phyloP scores from a whole-genome alignment of 2,888 invertebrate genomes.

The Euspilapteryx auroguttella region DNA sequence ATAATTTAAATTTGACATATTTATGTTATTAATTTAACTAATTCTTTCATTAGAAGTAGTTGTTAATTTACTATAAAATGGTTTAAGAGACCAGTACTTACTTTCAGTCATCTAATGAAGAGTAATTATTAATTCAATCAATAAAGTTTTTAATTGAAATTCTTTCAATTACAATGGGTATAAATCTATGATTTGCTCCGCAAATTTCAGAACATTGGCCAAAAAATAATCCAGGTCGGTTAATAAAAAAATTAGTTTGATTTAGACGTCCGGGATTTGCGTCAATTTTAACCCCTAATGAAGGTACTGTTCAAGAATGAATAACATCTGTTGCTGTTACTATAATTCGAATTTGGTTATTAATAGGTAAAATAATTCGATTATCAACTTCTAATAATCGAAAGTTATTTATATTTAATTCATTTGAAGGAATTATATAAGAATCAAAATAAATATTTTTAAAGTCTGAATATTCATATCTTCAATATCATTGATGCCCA shows the following conservation, averaged over 20 bases:
- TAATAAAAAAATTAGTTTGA: conserved; percentile 64
- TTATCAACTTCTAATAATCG: conserved; percentile 68
- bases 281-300: conserved; percentile 67
- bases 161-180: conserved; percentile 71
- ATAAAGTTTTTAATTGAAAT: conserved; percentile 55
- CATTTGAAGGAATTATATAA: conserved; percentile 53
- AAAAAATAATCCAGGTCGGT: conserved; percentile 67
- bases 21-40: conserved; percentile 56
- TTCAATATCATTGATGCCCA: conserved; percentile 70
- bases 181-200: conserved; percentile 79
- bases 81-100: conserved; percentile 73
- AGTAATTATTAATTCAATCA: conserved; percentile 58
- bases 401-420: conserved; percentile 35
- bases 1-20: conserved; percentile 71
- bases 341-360: conserved; percentile 66
- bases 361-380: conserved; percentile 58
- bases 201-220: conserved; percentile 85
- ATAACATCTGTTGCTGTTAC: conserved; percentile 66
- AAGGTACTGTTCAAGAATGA: conserved; percentile 67
- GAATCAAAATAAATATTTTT: conserved; percentile 63
- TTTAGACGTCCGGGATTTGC: conserved; percentile 67
- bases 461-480: conserved; percentile 68
- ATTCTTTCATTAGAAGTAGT: conserved; percentile 67
- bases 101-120: conserved; percentile 69
- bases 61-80: conserved; percentile 64